These are phyloP conservation scores for Notothenia rossii DNA, from an alignment of 2,113 vertebrate species.

Conservation along the genomic window DNA sequence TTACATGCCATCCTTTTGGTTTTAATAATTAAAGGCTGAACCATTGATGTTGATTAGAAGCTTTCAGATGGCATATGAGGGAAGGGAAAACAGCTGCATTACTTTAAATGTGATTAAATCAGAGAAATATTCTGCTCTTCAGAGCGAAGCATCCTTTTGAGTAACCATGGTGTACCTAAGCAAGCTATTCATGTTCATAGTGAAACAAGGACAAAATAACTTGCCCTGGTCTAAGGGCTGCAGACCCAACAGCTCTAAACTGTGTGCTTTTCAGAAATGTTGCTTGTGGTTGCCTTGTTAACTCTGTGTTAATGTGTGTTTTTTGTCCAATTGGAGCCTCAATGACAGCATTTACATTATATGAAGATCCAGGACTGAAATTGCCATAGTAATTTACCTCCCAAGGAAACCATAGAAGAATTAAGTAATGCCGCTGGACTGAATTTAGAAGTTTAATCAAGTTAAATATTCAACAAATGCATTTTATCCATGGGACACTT, in stretches of 20 bases:
- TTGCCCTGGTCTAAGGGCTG: constrained; percentile 28
- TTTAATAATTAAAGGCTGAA: constrained; percentile 82
- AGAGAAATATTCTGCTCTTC: background rate
- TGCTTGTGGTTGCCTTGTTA: constrained; percentile 16
- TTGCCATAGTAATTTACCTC: background rate
- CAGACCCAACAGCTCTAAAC: constrained; percentile 42
- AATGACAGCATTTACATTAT: constrained; percentile 5
- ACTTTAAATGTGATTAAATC: constrained; percentile 50
- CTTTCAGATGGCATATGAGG: constrained; percentile 60
- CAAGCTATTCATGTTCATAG: constrained; percentile 39
- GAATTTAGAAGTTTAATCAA: background rate
- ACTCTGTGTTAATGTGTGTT: constrained; percentile 8
- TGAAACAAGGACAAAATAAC: constrained; percentile 42
- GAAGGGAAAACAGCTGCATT: constrained; percentile 58
- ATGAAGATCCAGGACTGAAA: background rate
- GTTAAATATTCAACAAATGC: background rate
- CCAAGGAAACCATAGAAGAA: background rate
- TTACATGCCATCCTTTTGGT: constrained; percentile 82
- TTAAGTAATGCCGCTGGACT: background rate
- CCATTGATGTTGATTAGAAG: constrained; percentile 80
- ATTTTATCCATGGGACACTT: background rate
- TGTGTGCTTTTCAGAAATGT: constrained; percentile 23
- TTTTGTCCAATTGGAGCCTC: background rate
- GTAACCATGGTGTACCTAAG: constrained; percentile 8
- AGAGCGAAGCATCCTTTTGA: constrained; percentile 17